phyloP scores from a whole-genome alignment of 2,888 invertebrate genomes.

The Helleia helle region DNA sequence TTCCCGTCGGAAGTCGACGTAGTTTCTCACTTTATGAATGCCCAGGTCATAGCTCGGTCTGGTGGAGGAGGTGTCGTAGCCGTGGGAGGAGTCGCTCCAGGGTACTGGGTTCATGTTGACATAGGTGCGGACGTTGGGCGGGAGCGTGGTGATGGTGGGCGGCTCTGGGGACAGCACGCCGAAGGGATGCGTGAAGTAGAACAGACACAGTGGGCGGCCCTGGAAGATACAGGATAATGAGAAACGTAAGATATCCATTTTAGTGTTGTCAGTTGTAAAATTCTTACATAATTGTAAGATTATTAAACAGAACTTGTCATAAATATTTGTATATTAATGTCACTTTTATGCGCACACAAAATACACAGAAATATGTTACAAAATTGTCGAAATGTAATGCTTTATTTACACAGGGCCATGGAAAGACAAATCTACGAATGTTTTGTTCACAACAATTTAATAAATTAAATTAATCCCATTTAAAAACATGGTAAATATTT shows the following conservation, averaged over 20 bases:
- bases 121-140: slow-evolving; percentile 30
- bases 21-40: slow-evolving; percentile 29
- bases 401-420: too few relatives aligned
- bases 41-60: slow-evolving; percentile 31
- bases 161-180: slow-evolving; percentile 68
- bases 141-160: slow-evolving; percentile 28
- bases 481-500: too few relatives aligned
- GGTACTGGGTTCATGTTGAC: slow-evolving; percentile 44
- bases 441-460: too few relatives aligned
- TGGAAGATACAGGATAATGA: slow-evolving; percentile 30
- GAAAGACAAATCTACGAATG: too few relatives aligned
- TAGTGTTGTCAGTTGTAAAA: too few relatives aligned
- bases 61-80: slow-evolving; percentile 29
- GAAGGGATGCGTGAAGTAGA: slow-evolving; percentile 73
- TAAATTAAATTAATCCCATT: too few relatives aligned
- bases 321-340: too few relatives aligned
- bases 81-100: slow-evolving; percentile 32
- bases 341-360: too few relatives aligned
- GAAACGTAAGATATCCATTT: too few relatives aligned
- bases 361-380: too few relatives aligned
- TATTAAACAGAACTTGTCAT: not conserved
- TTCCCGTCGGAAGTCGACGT: slow-evolving; percentile 29
- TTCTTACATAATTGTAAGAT: not conserved
- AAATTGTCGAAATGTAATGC: too few relatives aligned
- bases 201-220: slow-evolving; percentile 68